A percentile compares a stretch with the other conserved stretches of the same genome.
phyloP scores from a whole-genome alignment of 2,888 invertebrate species.

The Lutraria lutraria region DNA sequence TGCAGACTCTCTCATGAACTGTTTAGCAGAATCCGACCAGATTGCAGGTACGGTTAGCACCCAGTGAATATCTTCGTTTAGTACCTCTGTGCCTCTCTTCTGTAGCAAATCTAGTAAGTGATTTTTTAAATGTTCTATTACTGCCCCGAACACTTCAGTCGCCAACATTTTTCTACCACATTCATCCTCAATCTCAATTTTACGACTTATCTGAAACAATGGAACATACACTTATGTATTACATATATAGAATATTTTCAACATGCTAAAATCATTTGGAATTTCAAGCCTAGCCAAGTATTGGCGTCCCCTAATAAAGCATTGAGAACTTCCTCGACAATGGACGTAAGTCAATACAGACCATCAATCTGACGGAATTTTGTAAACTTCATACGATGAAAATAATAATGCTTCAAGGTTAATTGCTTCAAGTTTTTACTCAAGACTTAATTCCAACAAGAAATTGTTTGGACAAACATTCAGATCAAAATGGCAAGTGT shows the following conservation, averaged over 20 bases:
- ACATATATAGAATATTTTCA: neutral
- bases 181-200: slow-evolving; percentile 59
- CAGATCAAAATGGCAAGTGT: too few species aligned
- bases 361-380: too few species aligned
- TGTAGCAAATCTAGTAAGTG: slow-evolving; percentile 66
- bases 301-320: too few species aligned
- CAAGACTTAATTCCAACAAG: too few species aligned
- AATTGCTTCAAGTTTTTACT: too few species aligned
- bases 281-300: too few species aligned
- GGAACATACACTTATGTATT: neutral
- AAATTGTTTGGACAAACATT: too few species aligned
- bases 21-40: slow-evolving; percentile 73
- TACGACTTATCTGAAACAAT: slow-evolving; percentile 41
- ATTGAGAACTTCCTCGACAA: too few species aligned
- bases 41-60: slow-evolving; percentile 75
- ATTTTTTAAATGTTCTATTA: slow-evolving; percentile 67
- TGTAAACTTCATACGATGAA: too few species aligned
- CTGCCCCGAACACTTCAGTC: slow-evolving; percentile 65
- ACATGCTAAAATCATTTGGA: neutral
- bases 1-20: slow-evolving; percentile 75
- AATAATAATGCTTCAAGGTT: too few species aligned
- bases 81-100: slow-evolving; percentile 62
- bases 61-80: slow-evolving; percentile 73
- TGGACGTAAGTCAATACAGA: too few species aligned
- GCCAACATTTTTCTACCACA: slow-evolving; percentile 64